Evolutionary conservation across 2,888 invertebrate genomes (phyloP).

Genomic region (Atethmia centrago): DNA sequence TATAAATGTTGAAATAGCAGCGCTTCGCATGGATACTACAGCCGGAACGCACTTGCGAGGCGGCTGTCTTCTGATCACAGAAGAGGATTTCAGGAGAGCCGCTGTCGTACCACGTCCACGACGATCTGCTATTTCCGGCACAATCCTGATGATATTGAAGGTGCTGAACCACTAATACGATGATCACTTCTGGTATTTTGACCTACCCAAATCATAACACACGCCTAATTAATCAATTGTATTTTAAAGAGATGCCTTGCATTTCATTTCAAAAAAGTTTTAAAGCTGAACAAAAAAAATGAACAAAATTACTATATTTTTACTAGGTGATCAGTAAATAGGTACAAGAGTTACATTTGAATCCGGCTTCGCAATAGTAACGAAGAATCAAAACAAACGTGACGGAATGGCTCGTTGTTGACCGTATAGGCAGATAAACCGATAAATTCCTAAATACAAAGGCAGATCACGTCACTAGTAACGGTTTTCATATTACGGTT

Average conservation of each 20-base stretch:
- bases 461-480: constrained; percentile 66
- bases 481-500: constrained; percentile 74
- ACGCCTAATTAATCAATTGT: neutral
- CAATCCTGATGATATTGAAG: too few species aligned
- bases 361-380: constrained; percentile 41
- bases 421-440: constrained; percentile 54
- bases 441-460: constrained; percentile 58
- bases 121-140: too few species aligned
- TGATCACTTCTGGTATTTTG: too few species aligned
- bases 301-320: neutral
- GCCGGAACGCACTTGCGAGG: too few species aligned
- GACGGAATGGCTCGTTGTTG: constrained; percentile 54
- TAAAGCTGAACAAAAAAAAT: neutral
- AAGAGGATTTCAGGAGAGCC: too few species aligned
- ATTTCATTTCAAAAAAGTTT: neutral
- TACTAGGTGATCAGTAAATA: constrained; percentile 11
- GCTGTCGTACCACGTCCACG: too few species aligned
- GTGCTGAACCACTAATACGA: too few species aligned
- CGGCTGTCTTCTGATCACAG: too few species aligned
- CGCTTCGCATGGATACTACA: too few species aligned
- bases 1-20: too few species aligned
- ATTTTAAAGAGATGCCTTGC: neutral
- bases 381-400: constrained; percentile 60
- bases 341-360: constrained; percentile 14
- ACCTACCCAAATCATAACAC: neutral